Evolutionary conservation across 2,113 vertebrate genomes (phyloP).

Genomic region (Psammodynastes pulverulentus): DNA sequence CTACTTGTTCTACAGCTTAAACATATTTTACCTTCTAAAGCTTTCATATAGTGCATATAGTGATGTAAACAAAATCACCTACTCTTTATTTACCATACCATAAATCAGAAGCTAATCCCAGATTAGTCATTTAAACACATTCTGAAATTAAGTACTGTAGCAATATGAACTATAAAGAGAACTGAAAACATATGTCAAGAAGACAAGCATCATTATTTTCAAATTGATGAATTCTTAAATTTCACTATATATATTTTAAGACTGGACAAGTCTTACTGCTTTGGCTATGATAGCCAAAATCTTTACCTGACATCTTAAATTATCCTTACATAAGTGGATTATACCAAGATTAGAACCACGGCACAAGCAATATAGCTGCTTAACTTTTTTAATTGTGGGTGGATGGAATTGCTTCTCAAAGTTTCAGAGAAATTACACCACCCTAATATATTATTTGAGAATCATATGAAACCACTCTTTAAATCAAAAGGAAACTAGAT

Average conservation of each 20-base stretch:
- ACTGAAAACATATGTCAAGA: not conserved
- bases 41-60: not conserved
- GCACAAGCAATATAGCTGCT: not conserved
- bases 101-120: not conserved
- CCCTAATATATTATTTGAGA: not conserved
- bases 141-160: not conserved
- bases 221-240: not conserved
- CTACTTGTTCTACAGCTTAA: not conserved
- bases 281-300: not conserved
- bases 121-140: not conserved
- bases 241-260: not conserved
- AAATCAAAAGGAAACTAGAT: not conserved
- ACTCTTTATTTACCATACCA: not conserved
- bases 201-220: not conserved
- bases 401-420: not conserved
- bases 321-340: not conserved
- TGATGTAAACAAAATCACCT: not conserved
- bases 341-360: not conserved
- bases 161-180: not conserved
- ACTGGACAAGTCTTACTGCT: not conserved
- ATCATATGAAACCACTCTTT: not conserved
- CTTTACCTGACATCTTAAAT: not conserved
- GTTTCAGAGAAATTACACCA: not conserved
- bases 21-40: not conserved
- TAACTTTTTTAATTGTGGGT: not conserved